Evolutionary conservation across 2,113 vertebrate species (phyloP), one percentile per base, ranked within the genome.

Genomic region (Semicossyphus pulcher): DNA sequence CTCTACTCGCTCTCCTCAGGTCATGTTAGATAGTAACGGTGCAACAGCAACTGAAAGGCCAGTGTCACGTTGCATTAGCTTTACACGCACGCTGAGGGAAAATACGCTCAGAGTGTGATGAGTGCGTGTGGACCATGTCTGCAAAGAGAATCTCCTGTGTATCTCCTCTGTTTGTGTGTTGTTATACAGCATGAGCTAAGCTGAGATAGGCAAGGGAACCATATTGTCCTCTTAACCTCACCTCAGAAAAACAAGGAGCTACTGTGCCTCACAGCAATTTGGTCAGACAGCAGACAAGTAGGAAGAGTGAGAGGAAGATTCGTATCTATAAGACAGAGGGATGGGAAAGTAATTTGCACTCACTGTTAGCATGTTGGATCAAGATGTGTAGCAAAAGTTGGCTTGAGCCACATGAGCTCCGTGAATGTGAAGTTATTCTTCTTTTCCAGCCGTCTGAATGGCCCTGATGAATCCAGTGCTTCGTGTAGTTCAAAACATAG

Each of bases 51-150:
- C 57, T 52, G 69, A 86, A 89, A 85, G 86, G 78, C 78, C 80
- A 78, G 51, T 86, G 89, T 90, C 91, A 85, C 79, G 10, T 37
- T 70, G 69, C 42, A 85, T 91, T 83, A 88, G 57, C 31, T 39
- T 89, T 39, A 74, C 32, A 80, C 59, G 69, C 34, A 52, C 63
- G 41, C 59, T n/a, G 12, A 54, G 10, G 62, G 64, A 74, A 45
- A 75, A 80, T 63, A 80, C 10, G 51, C 72, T 44, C n/a, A 48
- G 31, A 72, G 72, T 69, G 36, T 71, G 72, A 81, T 72, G 77
- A 29, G 48, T 2, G 14, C 37, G 53, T 48, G 52, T 54, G 28
- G 32, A 58, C 16, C 10, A 25, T 60, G 12, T 69, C 58, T 63
- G 37, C 20, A 21, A 26, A 23, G 26, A 39, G 44, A 32, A 2